A percentile compares a stretch with the other conserved stretches of the same genome.
Evolutionary conservation across 1,140 invertebrate species (phyloP).

Genomic region (Aphaenogaster ashmeadi): DNA sequence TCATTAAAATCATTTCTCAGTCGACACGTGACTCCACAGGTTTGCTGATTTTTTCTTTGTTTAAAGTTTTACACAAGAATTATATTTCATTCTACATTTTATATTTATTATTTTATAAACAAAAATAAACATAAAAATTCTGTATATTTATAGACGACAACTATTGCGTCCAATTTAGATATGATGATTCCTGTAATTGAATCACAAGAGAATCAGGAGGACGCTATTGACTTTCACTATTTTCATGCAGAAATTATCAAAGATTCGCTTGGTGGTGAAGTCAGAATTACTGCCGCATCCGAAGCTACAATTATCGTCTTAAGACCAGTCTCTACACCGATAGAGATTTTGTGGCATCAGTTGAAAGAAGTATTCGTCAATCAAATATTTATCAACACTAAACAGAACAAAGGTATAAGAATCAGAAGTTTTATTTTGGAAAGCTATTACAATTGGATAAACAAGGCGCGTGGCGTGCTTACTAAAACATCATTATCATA

Average conservation of each 20-base stretch:
- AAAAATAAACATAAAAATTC: conserved; percentile 42
- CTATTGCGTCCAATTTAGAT: conserved; percentile 53
- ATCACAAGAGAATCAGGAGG: conserved; percentile 46
- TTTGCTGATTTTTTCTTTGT: conserved; percentile 71
- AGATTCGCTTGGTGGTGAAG: conserved; percentile 71
- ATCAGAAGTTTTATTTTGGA: conserved; percentile 76
- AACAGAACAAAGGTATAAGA: conserved; percentile 67
- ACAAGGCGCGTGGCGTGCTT: conserved; percentile 68
- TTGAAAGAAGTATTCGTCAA: conserved; percentile 81
- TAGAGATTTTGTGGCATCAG: conserved; percentile 78
- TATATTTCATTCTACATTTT: conserved; percentile 64
- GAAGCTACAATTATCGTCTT: conserved; percentile 36
- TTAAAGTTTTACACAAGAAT: conserved; percentile 72
- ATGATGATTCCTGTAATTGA: conserved; percentile 51
- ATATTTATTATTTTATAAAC: not conserved
- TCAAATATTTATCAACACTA: conserved; percentile 76
- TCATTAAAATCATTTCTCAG: conserved; percentile 84
- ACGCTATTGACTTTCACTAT: conserved; percentile 63
- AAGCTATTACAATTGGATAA: conserved; percentile 76
- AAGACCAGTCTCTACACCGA: conserved; percentile 26
- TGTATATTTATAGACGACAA: conserved; percentile 63
- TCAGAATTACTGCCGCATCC: conserved; percentile 68
- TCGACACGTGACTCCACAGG: conserved; percentile 81
- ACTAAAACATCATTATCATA: conserved; percentile 60
- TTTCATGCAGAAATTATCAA: conserved; percentile 77